phyloP scores from a whole-genome alignment of 1,140 invertebrate genomes.

The Bathynomus jamesi region DNA sequence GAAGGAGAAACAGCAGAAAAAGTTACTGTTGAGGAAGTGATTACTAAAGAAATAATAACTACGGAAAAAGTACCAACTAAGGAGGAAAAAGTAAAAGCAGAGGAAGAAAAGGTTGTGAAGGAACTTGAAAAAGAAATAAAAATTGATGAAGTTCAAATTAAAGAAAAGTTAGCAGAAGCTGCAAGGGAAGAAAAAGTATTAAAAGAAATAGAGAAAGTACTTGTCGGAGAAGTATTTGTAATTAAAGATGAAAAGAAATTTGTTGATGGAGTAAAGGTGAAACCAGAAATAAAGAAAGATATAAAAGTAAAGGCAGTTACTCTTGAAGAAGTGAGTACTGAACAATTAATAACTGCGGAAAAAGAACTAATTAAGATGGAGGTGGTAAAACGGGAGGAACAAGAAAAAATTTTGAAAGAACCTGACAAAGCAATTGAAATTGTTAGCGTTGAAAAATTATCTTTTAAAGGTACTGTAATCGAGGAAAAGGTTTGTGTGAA shows the following conservation, averaged over 20 bases:
- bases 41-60: background rate
- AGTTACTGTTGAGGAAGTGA: background rate
- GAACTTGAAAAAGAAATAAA: background rate
- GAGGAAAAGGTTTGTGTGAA: background rate
- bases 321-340: background rate
- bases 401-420: background rate
- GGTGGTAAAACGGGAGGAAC: background rate
- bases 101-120: background rate
- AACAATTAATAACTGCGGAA: background rate
- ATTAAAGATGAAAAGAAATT: constrained; percentile 4
- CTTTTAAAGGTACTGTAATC: too few species aligned
- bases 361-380: background rate
- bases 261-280: background rate
- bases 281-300: background rate
- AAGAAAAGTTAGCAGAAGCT: background rate
- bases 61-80: background rate
- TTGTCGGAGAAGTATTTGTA: constrained; percentile 8
- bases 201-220: constrained; percentile 7
- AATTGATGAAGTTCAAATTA: too few species aligned
- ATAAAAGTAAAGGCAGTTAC: background rate
- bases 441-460: too few species aligned
- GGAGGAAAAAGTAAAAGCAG: background rate
- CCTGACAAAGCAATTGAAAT: too few species aligned
- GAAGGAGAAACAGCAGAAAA: constrained; percentile 15
- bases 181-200: background rate